Evolutionary conservation across 2,797 vertebrate species (phyloP).

Genomic region (Orestias chungarensis): DNA sequence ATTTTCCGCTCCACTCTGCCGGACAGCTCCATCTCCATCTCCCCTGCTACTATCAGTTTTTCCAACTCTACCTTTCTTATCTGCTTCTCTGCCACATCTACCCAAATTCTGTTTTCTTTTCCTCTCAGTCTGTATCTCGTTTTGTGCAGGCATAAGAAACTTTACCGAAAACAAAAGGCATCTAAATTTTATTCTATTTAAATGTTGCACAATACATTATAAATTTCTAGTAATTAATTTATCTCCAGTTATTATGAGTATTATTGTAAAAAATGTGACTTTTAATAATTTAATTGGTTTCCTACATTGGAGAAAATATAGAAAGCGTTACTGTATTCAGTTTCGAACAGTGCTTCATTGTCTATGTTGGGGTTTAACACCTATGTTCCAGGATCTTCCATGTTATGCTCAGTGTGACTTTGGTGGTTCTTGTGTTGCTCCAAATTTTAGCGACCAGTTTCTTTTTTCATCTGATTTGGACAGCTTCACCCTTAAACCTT

Average conservation of each 20-base stretch:
- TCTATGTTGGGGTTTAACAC: too few relatives aligned
- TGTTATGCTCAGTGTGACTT: too few relatives aligned
- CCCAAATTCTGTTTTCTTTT: neutral
- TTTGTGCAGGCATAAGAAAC: neutral
- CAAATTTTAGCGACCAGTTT: too few relatives aligned
- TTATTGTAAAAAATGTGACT: too few relatives aligned
- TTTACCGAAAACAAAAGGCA: neutral
- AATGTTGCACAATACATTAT: neutral
- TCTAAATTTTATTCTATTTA: neutral
- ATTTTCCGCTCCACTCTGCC: constrained; percentile 33
- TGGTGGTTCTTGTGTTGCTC: too few relatives aligned
- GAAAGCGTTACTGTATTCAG: too few relatives aligned
- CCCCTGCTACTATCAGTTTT: constrained; percentile 26
- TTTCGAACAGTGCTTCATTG: too few relatives aligned
- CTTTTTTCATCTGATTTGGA: too few relatives aligned
- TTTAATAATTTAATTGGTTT: too few relatives aligned
- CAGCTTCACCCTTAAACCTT: too few relatives aligned
- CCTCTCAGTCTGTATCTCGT: neutral
- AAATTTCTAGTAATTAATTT: too few relatives aligned
- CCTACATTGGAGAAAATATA: neutral
- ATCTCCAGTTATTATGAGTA: neutral
- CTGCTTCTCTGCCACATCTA: constrained; percentile 4
- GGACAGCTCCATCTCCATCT: constrained; percentile 25
- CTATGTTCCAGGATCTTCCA: too few relatives aligned
- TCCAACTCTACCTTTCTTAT: constrained; percentile 17